These are phyloP conservation scores for Pheosia gnoma DNA, from an alignment of 2,888 invertebrate species.

Conservation along the genomic window DNA sequence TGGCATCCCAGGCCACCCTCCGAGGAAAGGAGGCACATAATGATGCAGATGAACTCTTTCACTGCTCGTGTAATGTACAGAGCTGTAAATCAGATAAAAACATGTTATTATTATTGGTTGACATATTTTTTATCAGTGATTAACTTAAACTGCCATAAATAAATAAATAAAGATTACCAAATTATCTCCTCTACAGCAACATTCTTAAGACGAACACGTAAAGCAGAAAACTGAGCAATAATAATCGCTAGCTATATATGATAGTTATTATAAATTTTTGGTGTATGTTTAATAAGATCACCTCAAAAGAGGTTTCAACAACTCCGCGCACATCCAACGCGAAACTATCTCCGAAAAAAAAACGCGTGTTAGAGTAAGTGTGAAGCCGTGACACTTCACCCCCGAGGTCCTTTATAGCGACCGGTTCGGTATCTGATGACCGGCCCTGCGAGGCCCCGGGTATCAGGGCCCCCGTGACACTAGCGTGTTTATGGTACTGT, in stretches of 20 bases:
- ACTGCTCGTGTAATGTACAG: not conserved
- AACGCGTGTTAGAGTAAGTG: slow-evolving; percentile 13
- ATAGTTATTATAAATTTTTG: no score
- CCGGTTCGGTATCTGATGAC: slow-evolving; percentile 13
- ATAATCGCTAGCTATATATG: no score
- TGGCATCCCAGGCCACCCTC: not conserved
- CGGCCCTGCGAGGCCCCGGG: not conserved
- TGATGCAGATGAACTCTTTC: slow-evolving; percentile 1
- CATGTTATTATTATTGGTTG: no score
- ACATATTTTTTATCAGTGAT: no score
- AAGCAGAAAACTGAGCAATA: no score
- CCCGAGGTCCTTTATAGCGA: slow-evolving; percentile 7
- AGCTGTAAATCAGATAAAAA: not conserved
- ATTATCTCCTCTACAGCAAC: no score
- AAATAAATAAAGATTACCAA: no score
- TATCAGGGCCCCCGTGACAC: not conserved
- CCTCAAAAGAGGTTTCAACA: not conserved
- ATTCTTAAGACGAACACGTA: no score
- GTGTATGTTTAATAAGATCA: not conserved
- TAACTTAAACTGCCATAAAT: no score
- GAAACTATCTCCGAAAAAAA: not conserved
- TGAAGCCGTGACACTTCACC: slow-evolving; percentile 14
- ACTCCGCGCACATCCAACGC: not conserved
- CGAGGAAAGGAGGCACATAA: not conserved
- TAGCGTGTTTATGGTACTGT: slow-evolving; percentile 3